phyloP scores from a whole-genome alignment of 2,797 vertebrate genomes.

The Bucorvus abyssinicus region DNA sequence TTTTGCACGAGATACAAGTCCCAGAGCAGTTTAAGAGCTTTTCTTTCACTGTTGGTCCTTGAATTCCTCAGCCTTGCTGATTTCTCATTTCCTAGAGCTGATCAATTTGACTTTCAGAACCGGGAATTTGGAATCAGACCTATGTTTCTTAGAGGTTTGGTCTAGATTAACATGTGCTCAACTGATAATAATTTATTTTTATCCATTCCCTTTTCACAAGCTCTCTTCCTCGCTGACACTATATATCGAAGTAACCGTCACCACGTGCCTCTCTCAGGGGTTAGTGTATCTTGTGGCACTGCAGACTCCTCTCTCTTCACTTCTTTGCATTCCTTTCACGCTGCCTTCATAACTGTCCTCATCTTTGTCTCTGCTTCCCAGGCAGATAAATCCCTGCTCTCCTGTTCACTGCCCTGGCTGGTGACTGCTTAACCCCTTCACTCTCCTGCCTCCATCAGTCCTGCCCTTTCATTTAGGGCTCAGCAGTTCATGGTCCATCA shows the following conservation, averaged over 20 bases:
- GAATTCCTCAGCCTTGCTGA: background rate
- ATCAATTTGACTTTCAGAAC: background rate
- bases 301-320: background rate
- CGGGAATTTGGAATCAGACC: background rate
- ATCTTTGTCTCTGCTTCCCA: background rate
- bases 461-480: background rate
- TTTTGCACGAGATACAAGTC: background rate
- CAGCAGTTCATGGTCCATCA: constrained; percentile 18
- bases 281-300: background rate
- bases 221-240: background rate
- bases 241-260: accelerated
- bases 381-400: background rate
- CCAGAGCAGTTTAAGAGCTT: background rate
- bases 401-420: background rate
- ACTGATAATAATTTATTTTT: background rate
- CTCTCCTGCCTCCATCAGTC: background rate
- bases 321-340: accelerated
- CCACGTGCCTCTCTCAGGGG: accelerated
- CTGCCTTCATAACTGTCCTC: background rate
- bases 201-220: background rate
- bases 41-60: background rate
- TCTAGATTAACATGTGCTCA: background rate
- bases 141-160: background rate
- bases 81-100: background rate
- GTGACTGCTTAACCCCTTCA: background rate